Conservation (phyloP, 2,113 vertebrate genomes). For the Lynx canadensis region DNA sequence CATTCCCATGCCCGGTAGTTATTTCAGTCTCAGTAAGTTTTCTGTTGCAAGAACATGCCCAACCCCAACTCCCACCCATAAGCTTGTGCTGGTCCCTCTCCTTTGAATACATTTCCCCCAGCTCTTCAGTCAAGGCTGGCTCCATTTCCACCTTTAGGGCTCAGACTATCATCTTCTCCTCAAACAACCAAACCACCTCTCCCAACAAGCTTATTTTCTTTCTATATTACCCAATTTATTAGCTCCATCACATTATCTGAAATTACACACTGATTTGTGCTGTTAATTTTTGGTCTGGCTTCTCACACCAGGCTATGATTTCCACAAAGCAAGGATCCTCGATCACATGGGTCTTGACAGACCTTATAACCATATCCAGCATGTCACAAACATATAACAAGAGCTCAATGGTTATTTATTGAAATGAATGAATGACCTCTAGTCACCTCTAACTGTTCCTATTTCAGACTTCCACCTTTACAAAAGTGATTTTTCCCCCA, state of each 20-base stretch:
- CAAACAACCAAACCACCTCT: neutral
- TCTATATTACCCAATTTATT: neutral
- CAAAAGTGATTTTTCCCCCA: neutral
- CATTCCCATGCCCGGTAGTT: neutral
- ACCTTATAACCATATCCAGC: neutral
- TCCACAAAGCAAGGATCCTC: neutral
- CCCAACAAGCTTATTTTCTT: neutral
- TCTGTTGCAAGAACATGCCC: neutral
- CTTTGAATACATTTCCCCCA: neutral
- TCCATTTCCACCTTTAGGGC: neutral
- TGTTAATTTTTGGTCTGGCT: neutral
- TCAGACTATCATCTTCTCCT: neutral
- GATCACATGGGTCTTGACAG: neutral
- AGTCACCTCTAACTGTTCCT: neutral
- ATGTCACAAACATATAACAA: neutral
- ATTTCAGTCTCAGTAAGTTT: neutral
- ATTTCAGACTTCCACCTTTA: neutral
- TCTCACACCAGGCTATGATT: neutral
- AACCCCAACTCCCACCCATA: neutral
- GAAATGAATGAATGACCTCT: neutral
- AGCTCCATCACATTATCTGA: neutral
- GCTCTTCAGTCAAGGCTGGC: neutral
- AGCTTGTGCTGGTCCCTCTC: neutral
- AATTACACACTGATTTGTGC: neutral
- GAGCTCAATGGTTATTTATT: constrained; percentile 4